phyloP scores from a whole-genome alignment of 1,140 invertebrate genomes.

The Drosophila gunungcola region DNA sequence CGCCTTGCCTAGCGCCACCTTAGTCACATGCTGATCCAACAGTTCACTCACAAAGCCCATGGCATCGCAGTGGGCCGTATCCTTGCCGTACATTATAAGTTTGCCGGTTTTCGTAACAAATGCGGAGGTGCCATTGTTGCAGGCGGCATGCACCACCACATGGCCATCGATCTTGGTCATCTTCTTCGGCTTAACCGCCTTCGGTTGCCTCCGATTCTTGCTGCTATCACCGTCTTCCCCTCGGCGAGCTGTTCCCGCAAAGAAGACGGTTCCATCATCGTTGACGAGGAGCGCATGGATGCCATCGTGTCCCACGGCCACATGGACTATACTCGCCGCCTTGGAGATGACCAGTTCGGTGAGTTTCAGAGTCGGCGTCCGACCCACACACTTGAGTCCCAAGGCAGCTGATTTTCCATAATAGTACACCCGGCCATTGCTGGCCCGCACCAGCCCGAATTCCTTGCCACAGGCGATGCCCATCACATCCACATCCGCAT shows the following conservation, averaged over 20 bases:
- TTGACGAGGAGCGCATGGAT: conserved; percentile 94
- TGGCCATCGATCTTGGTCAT: conserved; percentile 96
- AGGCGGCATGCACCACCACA: conserved; percentile 92
- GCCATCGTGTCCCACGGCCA: conserved; percentile 96
- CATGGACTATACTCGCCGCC: conserved; percentile 90
- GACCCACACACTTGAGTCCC: conserved; percentile 85
- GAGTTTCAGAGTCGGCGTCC: conserved; percentile 88
- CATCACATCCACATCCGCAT: conserved; percentile 77
- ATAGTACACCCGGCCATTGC: conserved; percentile 91
- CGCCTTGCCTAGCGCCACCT: conserved; percentile 96
- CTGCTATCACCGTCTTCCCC: conserved; percentile 97
- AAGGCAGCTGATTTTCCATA: conserved; percentile 90
- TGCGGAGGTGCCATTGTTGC: conserved; percentile 97
- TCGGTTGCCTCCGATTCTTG: conserved; percentile 93
- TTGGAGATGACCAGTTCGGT: conserved; percentile 91
- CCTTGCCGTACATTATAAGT: conserved; percentile 97
- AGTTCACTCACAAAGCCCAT: conserved; percentile 89
- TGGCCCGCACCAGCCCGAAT: conserved; percentile 91
- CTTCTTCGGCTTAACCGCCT: conserved; percentile 96
- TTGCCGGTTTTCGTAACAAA: conserved; percentile 95
- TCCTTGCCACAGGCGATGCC: conserved; percentile 90
- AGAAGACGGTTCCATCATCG: conserved; percentile 95
- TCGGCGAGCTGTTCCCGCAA: conserved; percentile 94
- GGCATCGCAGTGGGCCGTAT: conserved; percentile 94
- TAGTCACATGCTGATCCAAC: conserved; percentile 91